A percentile compares a stretch with the other conserved stretches of the same genome.
Conservation (phyloP, 2,797 vertebrate genomes). For the Vireo griseus region DNA sequence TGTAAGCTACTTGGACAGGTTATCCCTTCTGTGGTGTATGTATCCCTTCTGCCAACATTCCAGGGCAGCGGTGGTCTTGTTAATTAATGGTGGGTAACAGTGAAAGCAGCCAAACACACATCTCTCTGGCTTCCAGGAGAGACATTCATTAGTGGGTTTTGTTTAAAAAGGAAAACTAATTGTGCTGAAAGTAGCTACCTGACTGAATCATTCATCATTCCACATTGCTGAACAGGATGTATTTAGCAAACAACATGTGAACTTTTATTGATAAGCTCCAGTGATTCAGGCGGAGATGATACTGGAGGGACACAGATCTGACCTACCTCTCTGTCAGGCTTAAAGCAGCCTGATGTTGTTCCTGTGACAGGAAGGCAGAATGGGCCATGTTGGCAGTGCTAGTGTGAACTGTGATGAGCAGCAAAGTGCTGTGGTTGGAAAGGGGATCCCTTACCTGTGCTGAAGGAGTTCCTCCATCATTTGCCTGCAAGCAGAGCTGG, state of each 20-base stretch:
- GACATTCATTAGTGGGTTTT: background rate
- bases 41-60: accelerated
- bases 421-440: background rate
- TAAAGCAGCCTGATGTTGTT: background rate
- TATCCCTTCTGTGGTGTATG: background rate
- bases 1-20: background rate
- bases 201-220: background rate
- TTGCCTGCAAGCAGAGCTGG: background rate
- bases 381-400: background rate
- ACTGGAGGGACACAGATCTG: background rate
- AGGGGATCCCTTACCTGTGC: background rate
- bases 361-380: background rate
- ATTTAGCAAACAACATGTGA: background rate
- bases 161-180: background rate
- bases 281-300: background rate
- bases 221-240: background rate
- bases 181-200: background rate
- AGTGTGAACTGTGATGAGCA: background rate
- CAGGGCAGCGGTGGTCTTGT: background rate
- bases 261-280: background rate
- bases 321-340: background rate
- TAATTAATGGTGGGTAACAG: background rate
- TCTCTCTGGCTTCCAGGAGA: background rate
- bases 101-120: background rate
- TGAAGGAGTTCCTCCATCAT: background rate